Base-by-base conservation (phyloP, 2,888 invertebrate species). In the Unio pictorum region DNA sequence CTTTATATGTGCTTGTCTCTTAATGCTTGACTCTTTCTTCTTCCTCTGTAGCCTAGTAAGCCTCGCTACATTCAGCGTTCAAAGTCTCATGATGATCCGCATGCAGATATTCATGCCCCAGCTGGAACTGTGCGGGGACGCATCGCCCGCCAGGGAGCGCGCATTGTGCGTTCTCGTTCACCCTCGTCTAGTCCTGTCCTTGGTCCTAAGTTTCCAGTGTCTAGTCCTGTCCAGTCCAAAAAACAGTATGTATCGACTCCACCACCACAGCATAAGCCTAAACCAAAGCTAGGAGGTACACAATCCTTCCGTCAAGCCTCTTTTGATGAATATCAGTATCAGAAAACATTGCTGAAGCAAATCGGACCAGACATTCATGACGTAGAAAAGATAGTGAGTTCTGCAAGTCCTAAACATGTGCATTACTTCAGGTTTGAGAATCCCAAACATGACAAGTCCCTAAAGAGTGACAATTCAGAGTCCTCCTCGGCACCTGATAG, bases 71-170 rank as follows among this genome's bases (percentile, higher is more conserved):
- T 89, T 68, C 86, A 86, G 69, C 79, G 89, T 69, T 88, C 88
- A n/a, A 86, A 84, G 79, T 88, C 89, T 11, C 88, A 88, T 71
- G 89, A 88, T 69, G 89, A 88, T 64, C 84, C 86, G 28, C 79
- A 84, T 67, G 78, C 81, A 62, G 84, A 83, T 66, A 76, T 79
- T 60, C 77, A 78, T 65, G 85, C 84, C n/a, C 80, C 83, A 30
- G 80, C 84, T 26, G 87, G 87, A 15, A 86, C 87, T 8, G 86
- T 82, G 6, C 68, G 85, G 45, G 85, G 86, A 20, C 79, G 88
- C 15, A 89, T 88, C 63, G 84, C 86, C n/a, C 81, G 89, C 55
- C 88, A 88, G 65, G 89, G 89, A 56, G 88, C 87, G 0, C 78
- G 86, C 56, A 83, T 84, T 55, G 78, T 86, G n/a, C 80, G 85